A percentile compares a stretch with the other conserved stretches of the same genome.
Evolutionary conservation across 2,797 vertebrate species (phyloP).

Genomic region (Sphenodon punctatus): DNA sequence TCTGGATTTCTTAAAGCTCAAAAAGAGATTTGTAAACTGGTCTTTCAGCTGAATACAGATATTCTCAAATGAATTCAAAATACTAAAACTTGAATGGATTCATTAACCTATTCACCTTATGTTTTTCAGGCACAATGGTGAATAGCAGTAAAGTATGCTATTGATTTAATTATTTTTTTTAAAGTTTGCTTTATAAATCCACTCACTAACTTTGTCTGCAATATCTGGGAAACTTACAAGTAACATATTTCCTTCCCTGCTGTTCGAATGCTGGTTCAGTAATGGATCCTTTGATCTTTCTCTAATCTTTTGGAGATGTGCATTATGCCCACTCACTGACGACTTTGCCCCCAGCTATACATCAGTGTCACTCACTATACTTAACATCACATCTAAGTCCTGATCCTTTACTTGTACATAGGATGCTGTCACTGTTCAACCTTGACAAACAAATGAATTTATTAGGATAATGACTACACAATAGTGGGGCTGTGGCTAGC

Average conservation of each 20-base stretch:
- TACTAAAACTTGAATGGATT: conserved; percentile 19
- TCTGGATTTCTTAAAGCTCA: not conserved
- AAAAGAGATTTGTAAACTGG: conserved; percentile 24
- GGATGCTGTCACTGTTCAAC: not conserved
- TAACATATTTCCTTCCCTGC: not conserved
- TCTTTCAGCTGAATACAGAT: not conserved
- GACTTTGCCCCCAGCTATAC: conserved; percentile 1
- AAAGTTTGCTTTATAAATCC: conserved; percentile 38
- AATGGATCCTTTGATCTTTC: conserved; percentile 45
- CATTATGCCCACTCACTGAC: conserved; percentile 24
- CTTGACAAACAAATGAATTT: not conserved
- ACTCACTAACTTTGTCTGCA: not conserved
- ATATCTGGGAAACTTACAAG: not conserved
- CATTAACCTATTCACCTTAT: conserved; percentile 31
- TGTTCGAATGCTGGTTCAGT: conserved; percentile 7
- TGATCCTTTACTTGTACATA: not conserved
- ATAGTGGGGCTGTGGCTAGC: no score
- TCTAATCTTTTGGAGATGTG: conserved; percentile 34
- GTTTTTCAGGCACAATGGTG: conserved; percentile 10
- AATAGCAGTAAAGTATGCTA: conserved; percentile 38
- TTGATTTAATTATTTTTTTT: conserved; percentile 43
- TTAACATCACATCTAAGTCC: conserved; percentile 20
- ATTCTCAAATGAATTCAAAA: conserved; percentile 46
- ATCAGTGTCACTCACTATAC: not conserved
- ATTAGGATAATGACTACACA: not conserved